phyloP scores from a whole-genome alignment of 2,113 vertebrate species.

The Syrmaticus mikado region DNA sequence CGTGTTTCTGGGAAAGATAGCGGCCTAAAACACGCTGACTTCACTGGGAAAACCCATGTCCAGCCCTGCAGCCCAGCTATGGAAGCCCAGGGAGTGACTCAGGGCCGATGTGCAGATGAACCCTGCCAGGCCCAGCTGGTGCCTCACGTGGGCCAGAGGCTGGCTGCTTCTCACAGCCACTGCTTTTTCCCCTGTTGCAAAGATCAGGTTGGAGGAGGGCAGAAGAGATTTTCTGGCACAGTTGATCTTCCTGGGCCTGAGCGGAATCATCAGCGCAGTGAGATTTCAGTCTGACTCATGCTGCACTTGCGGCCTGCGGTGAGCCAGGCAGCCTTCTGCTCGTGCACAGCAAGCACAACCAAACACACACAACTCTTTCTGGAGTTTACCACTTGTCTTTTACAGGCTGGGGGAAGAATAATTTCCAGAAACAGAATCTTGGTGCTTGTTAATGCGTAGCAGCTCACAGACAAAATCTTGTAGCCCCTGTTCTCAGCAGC shows the following conservation, averaged over 20 bases:
- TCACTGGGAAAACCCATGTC: constrained; percentile 11
- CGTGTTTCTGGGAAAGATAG: constrained; percentile 7
- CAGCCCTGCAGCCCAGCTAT: background rate
- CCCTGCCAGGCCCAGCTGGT: background rate
- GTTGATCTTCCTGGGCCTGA: background rate
- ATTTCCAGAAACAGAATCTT: background rate
- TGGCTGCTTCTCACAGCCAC: background rate
- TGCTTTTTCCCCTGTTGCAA: background rate
- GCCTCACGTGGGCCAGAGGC: background rate
- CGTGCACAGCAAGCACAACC: background rate
- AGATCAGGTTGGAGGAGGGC: background rate
- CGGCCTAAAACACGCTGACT: constrained; percentile 8
- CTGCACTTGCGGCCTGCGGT: background rate
- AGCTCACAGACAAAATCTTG: background rate
- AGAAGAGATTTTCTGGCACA: background rate
- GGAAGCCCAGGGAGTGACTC: constrained; percentile 6
- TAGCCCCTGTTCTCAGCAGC: background rate
- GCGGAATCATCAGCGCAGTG: background rate
- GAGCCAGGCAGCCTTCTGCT: background rate
- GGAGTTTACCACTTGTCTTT: background rate
- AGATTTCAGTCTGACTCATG: background rate
- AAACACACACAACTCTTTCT: background rate
- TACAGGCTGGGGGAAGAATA: background rate
- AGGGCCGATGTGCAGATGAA: background rate
- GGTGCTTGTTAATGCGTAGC: background rate